Percentiles rank a stretch among this genome's conserved stretches.
Evolutionary conservation across 2,888 invertebrate species (phyloP).

Genomic region (Cephalotes varians): DNA sequence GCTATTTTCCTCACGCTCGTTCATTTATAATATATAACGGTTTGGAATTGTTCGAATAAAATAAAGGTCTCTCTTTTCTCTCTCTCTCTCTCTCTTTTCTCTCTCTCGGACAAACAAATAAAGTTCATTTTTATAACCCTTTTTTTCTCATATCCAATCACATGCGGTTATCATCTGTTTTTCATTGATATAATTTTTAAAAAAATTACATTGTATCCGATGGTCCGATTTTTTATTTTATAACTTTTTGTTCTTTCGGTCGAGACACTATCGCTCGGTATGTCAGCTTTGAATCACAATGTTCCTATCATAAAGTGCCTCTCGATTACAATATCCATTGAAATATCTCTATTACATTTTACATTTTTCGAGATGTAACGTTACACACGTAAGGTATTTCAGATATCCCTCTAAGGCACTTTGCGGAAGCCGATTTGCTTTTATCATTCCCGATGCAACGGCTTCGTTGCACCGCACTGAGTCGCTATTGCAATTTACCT

Average conservation of each 20-base stretch:
- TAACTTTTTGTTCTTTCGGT: slow-evolving; percentile 8
- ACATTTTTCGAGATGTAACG: slow-evolving; percentile 52
- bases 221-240: slow-evolving; percentile 36
- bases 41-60: slow-evolving; percentile 21
- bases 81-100: not conserved
- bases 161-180: slow-evolving; percentile 30
- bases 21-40: slow-evolving; percentile 21
- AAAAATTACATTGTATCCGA: slow-evolving; percentile 3
- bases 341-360: slow-evolving; percentile 49
- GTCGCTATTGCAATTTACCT: slow-evolving; percentile 28
- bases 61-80: slow-evolving; percentile 27
- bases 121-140: slow-evolving; percentile 6
- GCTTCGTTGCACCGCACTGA: not conserved
- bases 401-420: slow-evolving; percentile 44
- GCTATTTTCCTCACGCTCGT: slow-evolving; percentile 54
- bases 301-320: slow-evolving; percentile 36
- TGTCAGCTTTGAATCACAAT: slow-evolving; percentile 31
- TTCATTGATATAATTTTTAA: slow-evolving; percentile 23
- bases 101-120: slow-evolving; percentile 16
- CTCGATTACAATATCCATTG: slow-evolving; percentile 28
- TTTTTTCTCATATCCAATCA: slow-evolving; percentile 3
- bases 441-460: slow-evolving; percentile 44
- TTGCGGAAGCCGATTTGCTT: slow-evolving; percentile 52
- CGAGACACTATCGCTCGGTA: not conserved
- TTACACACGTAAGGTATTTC: slow-evolving; percentile 36